These are phyloP conservation scores for Cochlearius cochlearius DNA, from an alignment of 2,113 vertebrate genomes.

Conservation along the genomic window DNA sequence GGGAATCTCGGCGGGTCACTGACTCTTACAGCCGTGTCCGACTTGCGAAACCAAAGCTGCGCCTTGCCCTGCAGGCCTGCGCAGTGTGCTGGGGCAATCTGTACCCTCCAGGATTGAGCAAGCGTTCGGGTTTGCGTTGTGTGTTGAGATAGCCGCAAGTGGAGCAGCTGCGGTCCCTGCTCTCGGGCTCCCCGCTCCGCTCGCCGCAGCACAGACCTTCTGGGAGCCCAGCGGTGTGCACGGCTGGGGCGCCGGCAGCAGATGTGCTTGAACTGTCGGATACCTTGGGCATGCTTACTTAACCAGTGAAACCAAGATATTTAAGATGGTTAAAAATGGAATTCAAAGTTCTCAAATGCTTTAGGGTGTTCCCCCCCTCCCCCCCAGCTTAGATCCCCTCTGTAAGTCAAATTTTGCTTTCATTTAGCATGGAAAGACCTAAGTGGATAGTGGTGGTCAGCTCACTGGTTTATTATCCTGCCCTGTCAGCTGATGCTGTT, in stretches of 20 bases:
- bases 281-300: fast-evolving
- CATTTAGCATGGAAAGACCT: neutral
- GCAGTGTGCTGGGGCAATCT: fast-evolving
- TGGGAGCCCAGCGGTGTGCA: fast-evolving
- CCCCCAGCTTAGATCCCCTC: neutral
- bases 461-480: neutral
- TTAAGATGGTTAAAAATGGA: neutral
- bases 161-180: neutral
- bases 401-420: neutral
- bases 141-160: neutral
- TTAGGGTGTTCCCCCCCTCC: neutral
- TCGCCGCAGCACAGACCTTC: neutral
- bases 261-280: neutral
- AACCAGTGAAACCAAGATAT: neutral
- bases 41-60: neutral
- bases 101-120: neutral
- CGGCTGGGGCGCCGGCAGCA: neutral
- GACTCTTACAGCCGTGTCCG: neutral
- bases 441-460: neutral
- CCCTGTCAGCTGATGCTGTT: neutral
- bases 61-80: neutral
- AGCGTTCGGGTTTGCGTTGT: neutral
- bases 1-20: neutral
- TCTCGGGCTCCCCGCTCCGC: neutral
- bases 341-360: neutral